Percentiles rank a stretch among this genome's conserved stretches.
These are phyloP conservation scores for Leucopsar rothschildi DNA, from an alignment of 2,113 vertebrate species.

Conservation along the genomic window DNA sequence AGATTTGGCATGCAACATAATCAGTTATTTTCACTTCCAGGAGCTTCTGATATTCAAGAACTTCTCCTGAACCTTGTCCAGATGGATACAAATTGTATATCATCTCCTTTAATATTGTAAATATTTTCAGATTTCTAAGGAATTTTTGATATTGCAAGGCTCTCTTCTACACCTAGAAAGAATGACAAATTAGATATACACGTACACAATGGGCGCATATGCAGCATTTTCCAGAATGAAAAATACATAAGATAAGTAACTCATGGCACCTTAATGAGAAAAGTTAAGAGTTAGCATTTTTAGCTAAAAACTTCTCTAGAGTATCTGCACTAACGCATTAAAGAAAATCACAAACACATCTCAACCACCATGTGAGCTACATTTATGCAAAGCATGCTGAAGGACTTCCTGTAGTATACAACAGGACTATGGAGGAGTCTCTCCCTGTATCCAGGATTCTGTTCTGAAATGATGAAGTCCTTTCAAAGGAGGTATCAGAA, in stretches of 20 bases:
- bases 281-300: neutral
- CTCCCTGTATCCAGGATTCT: neutral
- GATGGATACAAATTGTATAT: neutral
- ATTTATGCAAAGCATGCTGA: neutral
- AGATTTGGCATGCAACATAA: neutral
- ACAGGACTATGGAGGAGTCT: neutral
- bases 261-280: neutral
- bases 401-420: neutral
- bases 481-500: neutral
- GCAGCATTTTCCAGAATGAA: neutral
- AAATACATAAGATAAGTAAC: neutral
- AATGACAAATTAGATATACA: neutral
- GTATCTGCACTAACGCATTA: fast-evolving
- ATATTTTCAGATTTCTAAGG: neutral
- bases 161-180: neutral
- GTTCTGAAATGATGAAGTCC: neutral
- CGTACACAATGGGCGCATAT: fast-evolving
- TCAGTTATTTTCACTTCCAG: neutral
- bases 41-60: neutral
- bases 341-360: neutral
- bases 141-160: neutral
- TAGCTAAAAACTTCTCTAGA: neutral
- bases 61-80: neutral
- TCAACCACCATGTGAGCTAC: neutral
- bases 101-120: neutral